Conservation (phyloP, 2,888 invertebrate species). For the Drosophila tanythrix region DNA sequence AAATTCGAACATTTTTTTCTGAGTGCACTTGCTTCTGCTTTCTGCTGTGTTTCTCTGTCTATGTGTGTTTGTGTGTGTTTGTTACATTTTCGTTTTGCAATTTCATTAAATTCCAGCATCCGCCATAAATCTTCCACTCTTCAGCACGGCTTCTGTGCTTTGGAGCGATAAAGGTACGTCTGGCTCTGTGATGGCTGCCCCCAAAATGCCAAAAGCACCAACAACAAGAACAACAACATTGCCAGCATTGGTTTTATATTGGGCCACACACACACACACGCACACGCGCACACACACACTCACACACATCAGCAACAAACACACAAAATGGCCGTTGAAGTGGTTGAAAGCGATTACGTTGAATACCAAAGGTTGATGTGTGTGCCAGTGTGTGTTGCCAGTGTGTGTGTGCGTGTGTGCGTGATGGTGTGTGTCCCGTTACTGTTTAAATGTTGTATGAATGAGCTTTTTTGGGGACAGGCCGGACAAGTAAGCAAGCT, state of each 20-base stretch:
- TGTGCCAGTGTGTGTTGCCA: conserved; percentile 18
- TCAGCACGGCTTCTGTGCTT: conserved; percentile 81
- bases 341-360: conserved; percentile 78
- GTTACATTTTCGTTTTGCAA: conserved; percentile 85
- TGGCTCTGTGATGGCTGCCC: conserved; percentile 58
- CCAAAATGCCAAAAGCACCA: conserved; percentile 63
- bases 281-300: conserved; percentile 19
- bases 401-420: conserved; percentile 21
- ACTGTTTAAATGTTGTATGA: conserved; percentile 77
- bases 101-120: conserved; percentile 85
- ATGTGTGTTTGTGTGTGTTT: conserved; percentile 51
- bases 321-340: conserved; percentile 77
- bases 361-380: conserved; percentile 77
- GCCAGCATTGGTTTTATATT: conserved; percentile 60
- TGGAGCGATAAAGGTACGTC: conserved; percentile 78
- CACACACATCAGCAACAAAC: conserved; percentile 24
- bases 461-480: conserved; percentile 68
- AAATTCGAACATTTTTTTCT: background rate
- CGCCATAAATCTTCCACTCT: conserved; percentile 85
- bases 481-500: conserved; percentile 18
- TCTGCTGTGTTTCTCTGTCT: conserved; percentile 33
- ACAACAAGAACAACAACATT: conserved; percentile 31
- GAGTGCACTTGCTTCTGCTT: conserved; percentile 8
- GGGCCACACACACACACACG: conserved; percentile 40
- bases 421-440: conserved; percentile 58